Conservation (phyloP, 2,113 vertebrate genomes). For the Lasiurus cinereus region DNA sequence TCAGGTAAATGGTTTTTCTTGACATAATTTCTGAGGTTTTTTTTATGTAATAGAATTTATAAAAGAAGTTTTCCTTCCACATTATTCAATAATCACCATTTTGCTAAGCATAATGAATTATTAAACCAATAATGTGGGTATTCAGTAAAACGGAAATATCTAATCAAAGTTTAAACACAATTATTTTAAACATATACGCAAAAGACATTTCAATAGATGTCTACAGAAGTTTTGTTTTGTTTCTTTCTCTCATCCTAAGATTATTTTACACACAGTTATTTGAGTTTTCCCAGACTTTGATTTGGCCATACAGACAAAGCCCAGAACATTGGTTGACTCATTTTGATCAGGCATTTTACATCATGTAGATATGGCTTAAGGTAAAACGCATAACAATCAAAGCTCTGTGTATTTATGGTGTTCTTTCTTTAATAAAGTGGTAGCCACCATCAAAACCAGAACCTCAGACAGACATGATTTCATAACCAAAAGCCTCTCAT, state of each 20-base stretch:
- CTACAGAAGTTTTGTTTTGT: not conserved
- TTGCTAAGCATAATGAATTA: not conserved
- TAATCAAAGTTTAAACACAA: not conserved
- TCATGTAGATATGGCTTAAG: not conserved
- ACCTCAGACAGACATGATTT: constrained; percentile 53
- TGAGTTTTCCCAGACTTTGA: not conserved
- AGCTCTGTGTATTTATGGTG: not conserved
- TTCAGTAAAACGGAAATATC: not conserved
- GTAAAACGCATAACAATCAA: not conserved
- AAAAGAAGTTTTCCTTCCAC: not conserved
- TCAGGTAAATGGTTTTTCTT: constrained; percentile 40
- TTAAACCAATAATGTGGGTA: not conserved
- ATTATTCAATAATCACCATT: not conserved
- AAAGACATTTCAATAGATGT: not conserved
- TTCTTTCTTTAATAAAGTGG: constrained; percentile 38
- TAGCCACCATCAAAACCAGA: not conserved
- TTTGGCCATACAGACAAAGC: not conserved
- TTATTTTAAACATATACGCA: not conserved
- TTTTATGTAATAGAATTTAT: constrained; percentile 43
- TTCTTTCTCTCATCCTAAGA: not conserved
- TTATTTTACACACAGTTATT: not conserved
- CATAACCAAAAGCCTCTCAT: constrained; percentile 2
- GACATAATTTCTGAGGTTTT: constrained; percentile 6
- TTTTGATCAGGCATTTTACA: not conserved
- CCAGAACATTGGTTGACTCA: not conserved